Evolutionary conservation across 2,797 vertebrate genomes (phyloP).

Genomic region (Sebastiscus tertius): DNA sequence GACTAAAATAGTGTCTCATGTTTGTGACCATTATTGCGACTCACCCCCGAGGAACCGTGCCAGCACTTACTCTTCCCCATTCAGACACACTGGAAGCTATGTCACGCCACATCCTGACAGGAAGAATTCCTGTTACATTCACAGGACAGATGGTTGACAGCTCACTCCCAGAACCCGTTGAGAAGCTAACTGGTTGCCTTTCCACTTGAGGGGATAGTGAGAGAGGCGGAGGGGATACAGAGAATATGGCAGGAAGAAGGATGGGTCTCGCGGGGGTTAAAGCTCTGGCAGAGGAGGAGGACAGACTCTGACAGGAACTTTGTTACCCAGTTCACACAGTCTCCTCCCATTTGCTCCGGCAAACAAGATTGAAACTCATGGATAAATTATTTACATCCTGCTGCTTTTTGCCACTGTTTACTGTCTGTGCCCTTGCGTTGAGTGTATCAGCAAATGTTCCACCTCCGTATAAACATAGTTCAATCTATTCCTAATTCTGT

Average conservation of each 20-base stretch:
- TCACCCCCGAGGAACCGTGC: background rate
- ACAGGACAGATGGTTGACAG: slow-evolving; percentile 60
- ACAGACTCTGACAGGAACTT: slow-evolving; percentile 61
- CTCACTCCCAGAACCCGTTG: slow-evolving; percentile 46
- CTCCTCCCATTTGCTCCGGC: slow-evolving; percentile 51
- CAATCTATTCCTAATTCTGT: slow-evolving; percentile 47
- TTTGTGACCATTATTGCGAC: background rate
- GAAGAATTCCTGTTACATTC: slow-evolving; percentile 52
- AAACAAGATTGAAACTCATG: slow-evolving; percentile 36
- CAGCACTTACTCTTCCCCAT: background rate
- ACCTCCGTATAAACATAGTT: slow-evolving; percentile 25
- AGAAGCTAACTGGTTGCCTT: slow-evolving; percentile 57
- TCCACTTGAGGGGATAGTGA: slow-evolving; percentile 45
- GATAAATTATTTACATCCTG: slow-evolving; percentile 63
- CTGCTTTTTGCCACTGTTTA: slow-evolving; percentile 34
- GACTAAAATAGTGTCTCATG: background rate
- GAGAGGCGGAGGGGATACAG: slow-evolving; percentile 12
- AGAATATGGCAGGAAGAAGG: slow-evolving; percentile 11
- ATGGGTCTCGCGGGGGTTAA: slow-evolving; percentile 31
- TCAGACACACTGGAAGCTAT: slow-evolving; percentile 32
- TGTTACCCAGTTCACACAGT: slow-evolving; percentile 43
- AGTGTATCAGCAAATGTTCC: slow-evolving; percentile 39
- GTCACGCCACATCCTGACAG: slow-evolving; percentile 51
- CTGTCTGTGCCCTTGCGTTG: background rate
- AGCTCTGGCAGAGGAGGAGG: slow-evolving; percentile 29